Evolutionary conservation across 2,888 invertebrate genomes (phyloP).

Genomic region (Odontocolon sp.): DNA sequence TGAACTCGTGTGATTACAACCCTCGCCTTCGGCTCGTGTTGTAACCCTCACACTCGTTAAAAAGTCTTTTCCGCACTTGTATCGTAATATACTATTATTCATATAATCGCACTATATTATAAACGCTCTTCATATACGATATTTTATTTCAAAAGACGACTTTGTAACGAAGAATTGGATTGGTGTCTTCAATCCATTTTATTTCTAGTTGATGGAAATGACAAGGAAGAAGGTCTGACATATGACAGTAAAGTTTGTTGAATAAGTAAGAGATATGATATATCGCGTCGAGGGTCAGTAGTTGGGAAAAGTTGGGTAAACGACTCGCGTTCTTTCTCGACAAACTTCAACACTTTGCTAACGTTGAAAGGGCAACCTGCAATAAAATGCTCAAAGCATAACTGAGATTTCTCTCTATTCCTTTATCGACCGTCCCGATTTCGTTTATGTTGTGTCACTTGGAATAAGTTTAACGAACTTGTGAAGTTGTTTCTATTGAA

Average conservation of each 20-base stretch:
- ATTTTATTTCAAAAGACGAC: slow-evolving; percentile 7
- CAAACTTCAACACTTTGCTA: not conserved
- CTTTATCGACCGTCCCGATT: not conserved
- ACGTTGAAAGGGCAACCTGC: not conserved
- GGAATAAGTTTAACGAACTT: not conserved
- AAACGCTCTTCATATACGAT: no score
- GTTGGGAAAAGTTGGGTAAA: not conserved
- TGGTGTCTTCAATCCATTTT: no score
- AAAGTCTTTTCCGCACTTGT: no score
- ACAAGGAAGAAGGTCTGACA: no score
- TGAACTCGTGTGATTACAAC: slow-evolving; percentile 5
- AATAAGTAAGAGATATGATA: not conserved
- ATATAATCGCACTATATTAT: no score
- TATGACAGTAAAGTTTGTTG: slow-evolving; percentile 4
- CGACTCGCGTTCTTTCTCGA: not conserved
- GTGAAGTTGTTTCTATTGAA: not conserved
- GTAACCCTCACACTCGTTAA: no score
- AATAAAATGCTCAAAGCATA: slow-evolving; percentile 6
- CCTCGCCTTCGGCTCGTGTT: no score
- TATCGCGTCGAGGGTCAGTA: not conserved
- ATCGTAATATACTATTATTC: no score
- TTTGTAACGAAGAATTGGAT: not conserved
- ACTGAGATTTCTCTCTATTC: slow-evolving; percentile 4
- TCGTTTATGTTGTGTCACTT: not conserved
- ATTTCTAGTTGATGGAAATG: no score